These are phyloP conservation scores for Trachemys scripta DNA, from an alignment of 2,113 vertebrate species.

Conservation along the genomic window DNA sequence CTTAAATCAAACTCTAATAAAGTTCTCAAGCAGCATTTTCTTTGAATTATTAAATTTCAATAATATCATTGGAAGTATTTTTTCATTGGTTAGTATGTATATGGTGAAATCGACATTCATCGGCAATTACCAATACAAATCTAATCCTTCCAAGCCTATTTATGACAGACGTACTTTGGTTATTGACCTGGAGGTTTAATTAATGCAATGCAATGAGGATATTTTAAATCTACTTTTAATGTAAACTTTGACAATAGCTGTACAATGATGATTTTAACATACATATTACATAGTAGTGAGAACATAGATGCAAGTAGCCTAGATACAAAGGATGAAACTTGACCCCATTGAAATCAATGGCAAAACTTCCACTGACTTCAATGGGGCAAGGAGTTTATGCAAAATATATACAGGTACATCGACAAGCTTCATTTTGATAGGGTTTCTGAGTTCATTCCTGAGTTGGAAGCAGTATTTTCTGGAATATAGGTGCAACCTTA, in stretches of 20 bases:
- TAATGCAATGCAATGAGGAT: neutral
- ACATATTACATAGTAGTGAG: neutral
- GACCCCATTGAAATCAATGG: neutral
- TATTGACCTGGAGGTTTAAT: neutral
- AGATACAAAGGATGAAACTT: neutral
- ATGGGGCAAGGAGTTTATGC: neutral
- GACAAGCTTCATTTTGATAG: neutral
- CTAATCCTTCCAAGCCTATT: neutral
- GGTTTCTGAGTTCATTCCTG: neutral
- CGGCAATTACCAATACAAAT: neutral
- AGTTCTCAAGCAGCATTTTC: neutral
- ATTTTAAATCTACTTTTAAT: neutral
- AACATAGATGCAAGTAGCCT: neutral
- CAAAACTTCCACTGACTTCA: neutral
- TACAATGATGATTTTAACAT: accelerated
- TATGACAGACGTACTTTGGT: neutral
- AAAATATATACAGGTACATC: neutral
- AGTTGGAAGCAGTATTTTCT: neutral
- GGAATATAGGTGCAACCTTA: neutral
- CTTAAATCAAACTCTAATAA: neutral
- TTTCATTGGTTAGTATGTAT: no score
- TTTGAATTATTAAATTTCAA: neutral
- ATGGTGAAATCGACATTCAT: no score
- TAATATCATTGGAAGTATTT: neutral
- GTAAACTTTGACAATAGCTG: neutral